Base-by-base conservation (phyloP, 1,140 invertebrate genomes). In the Papilio polyxenes region DNA sequence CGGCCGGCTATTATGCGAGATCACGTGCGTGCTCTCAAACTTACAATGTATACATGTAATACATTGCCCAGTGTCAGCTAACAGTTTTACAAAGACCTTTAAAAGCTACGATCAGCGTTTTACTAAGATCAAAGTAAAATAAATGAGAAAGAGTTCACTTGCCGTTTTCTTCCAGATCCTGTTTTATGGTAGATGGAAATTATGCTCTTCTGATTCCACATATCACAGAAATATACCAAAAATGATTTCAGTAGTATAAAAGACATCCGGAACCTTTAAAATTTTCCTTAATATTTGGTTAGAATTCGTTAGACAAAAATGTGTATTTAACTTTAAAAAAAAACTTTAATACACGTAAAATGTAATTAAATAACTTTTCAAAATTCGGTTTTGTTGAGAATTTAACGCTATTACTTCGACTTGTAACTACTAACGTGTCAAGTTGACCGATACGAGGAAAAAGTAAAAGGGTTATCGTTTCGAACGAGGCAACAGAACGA, bases 1-100 rank as follows among this genome's bases (percentile, higher is more conserved):
- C 65, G 65, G 65, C 4, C 65, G 7, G 44, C 75, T 51, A 23
- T 77, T 77, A 77, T 77, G 44, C 75, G 48, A 31, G 44, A 53
- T 51, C 75, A 77, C 75, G 75, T 77, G 75, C 75, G 48, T 53
- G 10, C 75, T 53, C 75, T 53, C 48, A n/a, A 76, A 76, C n/a
- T 53, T 53, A 77, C 75, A 13, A 7, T n/a, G n/a, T 77, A 31
- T 49, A 23, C 75, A n/a, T 44, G 37, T 75, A n/a, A 75, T 15
- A 72, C 31, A 2, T 72, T 72, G 65, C 37, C 17, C 65, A 72
- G 65, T 72, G 59, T 65, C 65, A 69, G 23, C 65, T 37, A 72
- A 15, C 65, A 72, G 65, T 37, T 37, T 72, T 72, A 37, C 65
- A 72, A 72, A 72, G 65, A 72, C 23, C 23, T 72, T 72, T 72